phyloP scores from a whole-genome alignment of 2,797 vertebrate genomes.

The Lutra lutra region DNA sequence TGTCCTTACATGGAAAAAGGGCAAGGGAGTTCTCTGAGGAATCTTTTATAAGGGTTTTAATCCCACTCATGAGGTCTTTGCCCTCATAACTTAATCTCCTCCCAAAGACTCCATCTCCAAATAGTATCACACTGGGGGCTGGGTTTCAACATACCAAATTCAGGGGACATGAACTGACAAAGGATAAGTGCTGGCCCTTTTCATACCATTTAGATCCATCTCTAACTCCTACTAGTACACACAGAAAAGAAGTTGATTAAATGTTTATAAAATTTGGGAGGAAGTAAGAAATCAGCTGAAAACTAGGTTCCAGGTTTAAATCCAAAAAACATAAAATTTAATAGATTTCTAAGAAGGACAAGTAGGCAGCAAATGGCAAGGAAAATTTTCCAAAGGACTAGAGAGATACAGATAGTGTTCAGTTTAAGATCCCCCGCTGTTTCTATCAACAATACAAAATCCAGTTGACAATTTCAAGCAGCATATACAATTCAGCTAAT shows the following conservation, averaged over 20 bases:
- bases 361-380: conserved; percentile 4
- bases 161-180: not conserved
- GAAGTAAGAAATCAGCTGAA: not conserved
- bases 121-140: not conserved
- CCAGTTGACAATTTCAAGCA: conserved; percentile 44
- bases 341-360: conserved; percentile 38
- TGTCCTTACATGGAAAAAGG: not conserved
- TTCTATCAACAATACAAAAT: conserved; percentile 61
- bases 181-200: not conserved
- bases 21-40: not conserved
- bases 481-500: conserved; percentile 58
- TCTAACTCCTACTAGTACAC: not conserved
- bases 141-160: not conserved
- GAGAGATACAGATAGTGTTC: conserved; percentile 28
- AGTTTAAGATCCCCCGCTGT: conserved; percentile 21
- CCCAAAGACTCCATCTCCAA: not conserved
- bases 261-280: not conserved
- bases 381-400: conserved; percentile 35
- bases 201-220: not conserved
- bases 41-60: not conserved
- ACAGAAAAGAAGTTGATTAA: not conserved
- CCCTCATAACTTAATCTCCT: not conserved
- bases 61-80: not conserved
- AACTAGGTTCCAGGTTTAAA: conserved; percentile 39
- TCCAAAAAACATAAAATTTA: conserved; percentile 45